Conservation (phyloP, 2,113 vertebrate genomes). For the Ia io region DNA sequence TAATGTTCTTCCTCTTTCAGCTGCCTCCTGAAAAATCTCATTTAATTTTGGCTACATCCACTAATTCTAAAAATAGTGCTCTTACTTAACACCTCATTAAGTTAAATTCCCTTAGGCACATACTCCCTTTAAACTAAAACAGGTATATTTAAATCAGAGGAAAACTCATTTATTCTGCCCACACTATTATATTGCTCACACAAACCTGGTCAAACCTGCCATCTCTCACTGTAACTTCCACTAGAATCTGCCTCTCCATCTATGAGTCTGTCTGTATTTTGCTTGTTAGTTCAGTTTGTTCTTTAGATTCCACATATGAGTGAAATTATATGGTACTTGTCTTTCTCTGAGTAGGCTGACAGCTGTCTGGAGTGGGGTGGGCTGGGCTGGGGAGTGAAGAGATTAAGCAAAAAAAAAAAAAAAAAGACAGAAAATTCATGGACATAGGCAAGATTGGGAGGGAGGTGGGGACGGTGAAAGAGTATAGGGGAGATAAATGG, state of each 20-base stretch:
- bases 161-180: neutral
- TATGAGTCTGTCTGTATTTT: neutral
- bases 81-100: conserved; percentile 57
- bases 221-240: neutral
- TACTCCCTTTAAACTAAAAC: conserved; percentile 56
- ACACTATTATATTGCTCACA: neutral
- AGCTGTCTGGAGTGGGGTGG: neutral
- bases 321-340: neutral
- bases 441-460: neutral
- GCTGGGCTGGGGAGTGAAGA: neutral
- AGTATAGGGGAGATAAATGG: neutral
- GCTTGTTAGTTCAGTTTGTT: neutral
- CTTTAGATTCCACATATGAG: neutral
- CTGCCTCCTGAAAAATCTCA: conserved; percentile 23
- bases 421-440: neutral
- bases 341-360: neutral
- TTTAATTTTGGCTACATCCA: conserved; percentile 57
- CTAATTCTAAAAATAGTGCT: conserved; percentile 62
- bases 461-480: neutral
- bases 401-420: neutral
- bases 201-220: neutral
- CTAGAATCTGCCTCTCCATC: neutral
- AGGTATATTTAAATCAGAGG: conserved; percentile 45
- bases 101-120: conserved; percentile 61
- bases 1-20: conserved; percentile 29